Conservation (phyloP, 2,888 invertebrate species). For the Elegia similella region DNA sequence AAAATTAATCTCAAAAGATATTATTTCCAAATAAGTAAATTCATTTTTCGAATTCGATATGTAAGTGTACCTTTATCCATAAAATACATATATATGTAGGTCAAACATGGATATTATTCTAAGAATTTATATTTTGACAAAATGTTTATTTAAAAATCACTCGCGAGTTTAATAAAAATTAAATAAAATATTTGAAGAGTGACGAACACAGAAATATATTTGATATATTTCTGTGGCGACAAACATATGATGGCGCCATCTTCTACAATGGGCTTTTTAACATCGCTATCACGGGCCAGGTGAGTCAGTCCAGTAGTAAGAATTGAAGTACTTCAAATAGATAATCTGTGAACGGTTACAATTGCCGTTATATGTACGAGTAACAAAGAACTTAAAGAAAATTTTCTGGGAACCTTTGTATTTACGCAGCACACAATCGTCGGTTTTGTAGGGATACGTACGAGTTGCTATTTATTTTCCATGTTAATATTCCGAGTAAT, state of each 20-base stretch:
- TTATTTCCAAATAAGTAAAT: background rate
- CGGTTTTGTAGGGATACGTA: constrained; percentile 2
- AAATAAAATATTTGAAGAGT: background rate
- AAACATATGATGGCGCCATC: constrained; percentile 15
- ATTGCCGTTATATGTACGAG: constrained; percentile 28
- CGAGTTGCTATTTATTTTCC: constrained; percentile 26
- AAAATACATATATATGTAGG: constrained; percentile 18
- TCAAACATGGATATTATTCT: constrained; percentile 10
- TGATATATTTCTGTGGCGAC: too few relatives aligned
- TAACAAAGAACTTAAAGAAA: constrained; percentile 53
- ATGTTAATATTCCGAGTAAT: constrained; percentile 31
- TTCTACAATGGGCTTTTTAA: constrained; percentile 12
- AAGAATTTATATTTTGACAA: constrained; percentile 14
- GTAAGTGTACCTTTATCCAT: background rate
- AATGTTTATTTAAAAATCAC: constrained; percentile 19
- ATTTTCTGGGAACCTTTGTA: constrained; percentile 54
- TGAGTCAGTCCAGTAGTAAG: background rate
- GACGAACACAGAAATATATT: too few relatives aligned
- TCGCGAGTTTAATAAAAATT: constrained; percentile 13
- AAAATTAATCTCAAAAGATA: too few relatives aligned
- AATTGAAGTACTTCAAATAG: constrained; percentile 12
- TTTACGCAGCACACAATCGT: constrained; percentile 47
- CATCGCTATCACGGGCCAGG: constrained; percentile 3
- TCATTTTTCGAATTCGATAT: background rate
- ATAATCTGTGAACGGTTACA: constrained; percentile 25